phyloP scores from a whole-genome alignment of 2,113 vertebrate genomes.

The Girardinichthys multiradiatus region DNA sequence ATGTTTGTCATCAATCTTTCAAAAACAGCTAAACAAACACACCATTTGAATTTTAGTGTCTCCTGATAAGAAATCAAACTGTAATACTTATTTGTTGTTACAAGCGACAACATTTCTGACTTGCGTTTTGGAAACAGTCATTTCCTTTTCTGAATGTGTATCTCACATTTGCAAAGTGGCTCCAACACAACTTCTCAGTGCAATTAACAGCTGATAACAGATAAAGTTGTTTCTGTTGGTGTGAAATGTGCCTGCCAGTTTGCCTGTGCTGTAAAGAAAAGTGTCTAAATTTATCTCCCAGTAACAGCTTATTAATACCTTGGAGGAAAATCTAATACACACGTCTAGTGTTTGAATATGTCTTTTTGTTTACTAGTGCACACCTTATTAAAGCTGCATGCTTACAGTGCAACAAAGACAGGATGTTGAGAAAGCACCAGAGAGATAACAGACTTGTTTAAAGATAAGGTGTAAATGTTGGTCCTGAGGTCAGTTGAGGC shows the following conservation, averaged over 20 bases:
- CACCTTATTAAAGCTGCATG: neutral
- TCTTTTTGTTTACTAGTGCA: slow-evolving; percentile 33
- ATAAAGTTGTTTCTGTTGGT: slow-evolving; percentile 28
- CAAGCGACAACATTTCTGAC: too few species aligned
- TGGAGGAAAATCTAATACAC: slow-evolving; percentile 41
- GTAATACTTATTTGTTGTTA: too few species aligned
- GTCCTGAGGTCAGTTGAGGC: slow-evolving; percentile 14
- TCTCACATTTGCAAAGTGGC: slow-evolving; percentile 25
- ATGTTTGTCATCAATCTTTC: too few species aligned
- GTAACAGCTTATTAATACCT: slow-evolving; percentile 36
- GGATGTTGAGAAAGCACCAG: slow-evolving; percentile 13
- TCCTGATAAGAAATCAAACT: too few species aligned
- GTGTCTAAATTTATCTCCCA: slow-evolving; percentile 41
- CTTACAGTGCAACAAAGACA: neutral
- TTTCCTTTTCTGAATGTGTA: neutral
- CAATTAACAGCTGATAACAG: slow-evolving; percentile 54
- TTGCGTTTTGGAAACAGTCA: too few species aligned
- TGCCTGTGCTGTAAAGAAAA: slow-evolving; percentile 17
- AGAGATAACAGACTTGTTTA: slow-evolving; percentile 26
- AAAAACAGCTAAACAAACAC: too few species aligned
- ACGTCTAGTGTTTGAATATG: slow-evolving; percentile 37
- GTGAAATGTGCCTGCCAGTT: slow-evolving; percentile 33
- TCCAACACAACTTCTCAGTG: slow-evolving; percentile 25
- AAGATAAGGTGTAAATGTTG: slow-evolving; percentile 34
- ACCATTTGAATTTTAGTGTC: too few species aligned